Percentiles rank a stretch among this genome's conserved stretches.
phyloP scores from a whole-genome alignment of 2,888 invertebrate genomes.

The Pandemis cinnamomeana region DNA sequence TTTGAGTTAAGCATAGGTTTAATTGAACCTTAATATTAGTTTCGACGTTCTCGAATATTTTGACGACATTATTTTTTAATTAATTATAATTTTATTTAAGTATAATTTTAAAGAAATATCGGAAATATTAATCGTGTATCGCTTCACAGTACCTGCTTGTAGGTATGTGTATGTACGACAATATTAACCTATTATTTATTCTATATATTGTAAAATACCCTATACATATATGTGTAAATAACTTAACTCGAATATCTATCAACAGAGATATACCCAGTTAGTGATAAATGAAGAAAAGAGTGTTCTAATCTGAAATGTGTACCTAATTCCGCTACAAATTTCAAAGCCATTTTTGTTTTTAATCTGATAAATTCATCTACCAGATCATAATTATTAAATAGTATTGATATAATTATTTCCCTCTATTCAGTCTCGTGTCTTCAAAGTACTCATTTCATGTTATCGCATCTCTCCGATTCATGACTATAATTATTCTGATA shows the following conservation, averaged over 20 bases:
- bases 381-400: background rate
- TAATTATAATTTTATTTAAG: conserved; percentile 1
- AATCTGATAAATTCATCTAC: background rate
- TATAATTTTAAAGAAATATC: conserved; percentile 12
- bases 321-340: background rate
- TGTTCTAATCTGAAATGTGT: conserved; percentile 1
- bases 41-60: conserved; percentile 22
- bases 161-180: conserved; percentile 69
- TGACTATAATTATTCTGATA: conserved; percentile 40
- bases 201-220: conserved; percentile 51
- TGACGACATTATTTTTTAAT: background rate
- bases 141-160: conserved; percentile 76
- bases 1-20: conserved; percentile 44
- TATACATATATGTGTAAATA: conserved; percentile 21
- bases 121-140: conserved; percentile 50
- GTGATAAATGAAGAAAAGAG: conserved; percentile 52
- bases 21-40: conserved; percentile 39
- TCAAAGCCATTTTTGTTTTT: background rate
- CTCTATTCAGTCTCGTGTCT: background rate
- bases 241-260: conserved; percentile 19
- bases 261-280: conserved; percentile 44
- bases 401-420: background rate
- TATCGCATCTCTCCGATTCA: conserved; percentile 6
- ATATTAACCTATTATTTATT: conserved; percentile 58
- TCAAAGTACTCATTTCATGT: background rate